Evolutionary conservation across 2,888 invertebrate species (phyloP).

Genomic region (Adelognathus sp.): DNA sequence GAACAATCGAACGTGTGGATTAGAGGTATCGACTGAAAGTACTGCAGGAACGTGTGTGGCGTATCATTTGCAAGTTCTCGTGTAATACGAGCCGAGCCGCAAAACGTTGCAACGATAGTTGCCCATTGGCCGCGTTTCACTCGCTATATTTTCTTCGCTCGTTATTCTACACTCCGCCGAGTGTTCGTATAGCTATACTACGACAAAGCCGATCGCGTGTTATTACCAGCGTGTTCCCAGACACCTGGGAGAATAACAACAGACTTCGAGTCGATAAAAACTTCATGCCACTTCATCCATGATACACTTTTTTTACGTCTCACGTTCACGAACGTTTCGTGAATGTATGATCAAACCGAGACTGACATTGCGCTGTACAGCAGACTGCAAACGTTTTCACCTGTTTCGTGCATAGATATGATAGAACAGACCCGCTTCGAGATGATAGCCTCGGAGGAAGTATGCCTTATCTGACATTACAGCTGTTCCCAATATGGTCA

Average conservation of each 20-base stretch:
- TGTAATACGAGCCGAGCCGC: conserved; percentile 26
- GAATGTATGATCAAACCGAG: conserved; percentile 22
- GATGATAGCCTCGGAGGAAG: conserved; percentile 17
- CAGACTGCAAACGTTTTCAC: conserved; percentile 23
- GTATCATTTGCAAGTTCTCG: conserved; percentile 40
- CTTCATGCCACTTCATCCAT: conserved; percentile 27
- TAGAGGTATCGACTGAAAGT: neutral
- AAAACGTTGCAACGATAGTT: conserved; percentile 37
- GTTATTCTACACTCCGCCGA: conserved; percentile 18
- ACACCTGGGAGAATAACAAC: conserved; percentile 3
- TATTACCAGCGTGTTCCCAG: conserved; percentile 25
- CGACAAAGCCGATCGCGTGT: conserved; percentile 7
- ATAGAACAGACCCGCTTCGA: neutral
- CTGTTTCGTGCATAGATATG: conserved; percentile 18
- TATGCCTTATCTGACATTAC: conserved; percentile 9
- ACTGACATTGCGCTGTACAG: conserved; percentile 8
- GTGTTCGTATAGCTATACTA: neutral
- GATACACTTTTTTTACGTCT: neutral
- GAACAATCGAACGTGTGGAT: conserved; percentile 24
- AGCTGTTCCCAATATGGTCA: conserved; percentile 20
- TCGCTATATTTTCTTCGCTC: conserved; percentile 44
- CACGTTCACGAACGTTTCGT: neutral
- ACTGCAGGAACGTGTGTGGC: conserved; percentile 5
- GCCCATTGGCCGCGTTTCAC: conserved; percentile 53
- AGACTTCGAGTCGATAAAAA: conserved; percentile 13